Conservation (phyloP, 2,113 vertebrate species). For the Hydrolagus affinis region DNA sequence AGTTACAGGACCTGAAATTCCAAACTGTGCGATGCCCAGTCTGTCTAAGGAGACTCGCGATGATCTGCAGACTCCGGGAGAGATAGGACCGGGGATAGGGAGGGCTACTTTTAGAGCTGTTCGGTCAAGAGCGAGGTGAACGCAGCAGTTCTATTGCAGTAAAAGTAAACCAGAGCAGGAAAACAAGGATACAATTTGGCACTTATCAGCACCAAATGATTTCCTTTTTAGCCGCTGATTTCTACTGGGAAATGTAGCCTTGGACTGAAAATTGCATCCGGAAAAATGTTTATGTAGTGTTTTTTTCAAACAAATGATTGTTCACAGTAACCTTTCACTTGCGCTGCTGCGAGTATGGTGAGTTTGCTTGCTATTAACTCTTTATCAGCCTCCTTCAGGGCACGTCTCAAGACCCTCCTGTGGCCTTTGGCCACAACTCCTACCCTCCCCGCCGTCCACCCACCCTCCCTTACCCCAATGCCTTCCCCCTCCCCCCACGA, state of each 20-base stretch:
- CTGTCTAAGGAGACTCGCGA: no score
- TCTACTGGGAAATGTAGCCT: constrained; percentile 99
- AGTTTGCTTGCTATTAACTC: constrained; percentile 72
- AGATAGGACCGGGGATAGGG: constrained; percentile 76
- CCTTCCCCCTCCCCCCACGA: no score
- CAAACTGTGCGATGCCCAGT: no score
- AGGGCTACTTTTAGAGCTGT: constrained; percentile 72
- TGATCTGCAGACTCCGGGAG: constrained; percentile 70
- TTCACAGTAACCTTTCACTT: constrained; percentile 91
- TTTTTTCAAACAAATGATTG: constrained; percentile 92
- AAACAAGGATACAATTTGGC: constrained; percentile 99
- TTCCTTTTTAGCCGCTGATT: constrained; percentile 97
- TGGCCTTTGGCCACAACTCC: no score
- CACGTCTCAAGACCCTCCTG: background rate
- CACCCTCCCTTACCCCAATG: no score
- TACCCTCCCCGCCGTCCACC: no score
- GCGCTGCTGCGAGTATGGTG: constrained; percentile 60
- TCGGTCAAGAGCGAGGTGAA: constrained; percentile 76
- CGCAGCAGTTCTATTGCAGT: constrained; percentile 84
- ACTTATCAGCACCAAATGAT: constrained; percentile 99
- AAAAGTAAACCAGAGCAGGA: constrained; percentile 90
- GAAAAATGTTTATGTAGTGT: constrained; percentile 99
- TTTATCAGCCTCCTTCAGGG: constrained; percentile 49
- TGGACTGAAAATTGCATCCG: constrained; percentile 98
- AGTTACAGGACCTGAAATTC: no score